These are phyloP conservation scores for Aramus guarauna DNA, from an alignment of 2,113 vertebrate genomes.

Conservation along the genomic window DNA sequence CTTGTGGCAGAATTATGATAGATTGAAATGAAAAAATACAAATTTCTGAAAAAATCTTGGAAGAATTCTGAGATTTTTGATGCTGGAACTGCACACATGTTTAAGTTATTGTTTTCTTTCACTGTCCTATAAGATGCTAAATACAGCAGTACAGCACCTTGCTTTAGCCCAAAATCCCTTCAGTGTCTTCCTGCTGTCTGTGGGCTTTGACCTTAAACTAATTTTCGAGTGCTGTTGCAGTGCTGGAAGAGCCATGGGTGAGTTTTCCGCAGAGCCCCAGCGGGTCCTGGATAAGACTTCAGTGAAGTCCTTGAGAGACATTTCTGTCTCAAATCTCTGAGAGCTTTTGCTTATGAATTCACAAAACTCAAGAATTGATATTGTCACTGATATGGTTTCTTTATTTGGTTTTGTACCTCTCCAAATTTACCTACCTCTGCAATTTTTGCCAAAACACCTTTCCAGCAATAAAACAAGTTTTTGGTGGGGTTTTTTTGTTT, in stretches of 20 bases:
- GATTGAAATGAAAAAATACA: not conserved
- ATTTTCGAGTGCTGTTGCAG: not conserved
- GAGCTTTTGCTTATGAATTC: not conserved
- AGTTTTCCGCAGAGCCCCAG: not conserved
- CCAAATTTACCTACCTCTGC: not conserved
- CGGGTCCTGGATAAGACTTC: not conserved
- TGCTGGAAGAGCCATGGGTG: not conserved
- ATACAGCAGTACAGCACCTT: not conserved
- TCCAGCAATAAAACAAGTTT: not conserved
- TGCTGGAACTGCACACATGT: not conserved
- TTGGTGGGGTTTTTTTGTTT: too few species aligned
- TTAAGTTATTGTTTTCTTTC: not conserved
- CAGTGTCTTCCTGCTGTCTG: not conserved
- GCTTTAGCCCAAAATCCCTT: not conserved
- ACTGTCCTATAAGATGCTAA: not conserved
- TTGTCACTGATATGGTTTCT: not conserved
- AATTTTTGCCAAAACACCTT: not conserved
- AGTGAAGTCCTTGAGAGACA: not conserved
- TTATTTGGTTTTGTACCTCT: not conserved
- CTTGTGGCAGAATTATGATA: not conserved
- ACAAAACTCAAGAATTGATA: not conserved
- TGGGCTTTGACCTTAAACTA: not conserved
- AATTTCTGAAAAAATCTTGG: not conserved
- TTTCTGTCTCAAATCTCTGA: not conserved
- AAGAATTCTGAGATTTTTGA: not conserved